These are phyloP conservation scores for Neoascia interrupta DNA, from an alignment of 2,888 invertebrate species.

Conservation along the genomic window DNA sequence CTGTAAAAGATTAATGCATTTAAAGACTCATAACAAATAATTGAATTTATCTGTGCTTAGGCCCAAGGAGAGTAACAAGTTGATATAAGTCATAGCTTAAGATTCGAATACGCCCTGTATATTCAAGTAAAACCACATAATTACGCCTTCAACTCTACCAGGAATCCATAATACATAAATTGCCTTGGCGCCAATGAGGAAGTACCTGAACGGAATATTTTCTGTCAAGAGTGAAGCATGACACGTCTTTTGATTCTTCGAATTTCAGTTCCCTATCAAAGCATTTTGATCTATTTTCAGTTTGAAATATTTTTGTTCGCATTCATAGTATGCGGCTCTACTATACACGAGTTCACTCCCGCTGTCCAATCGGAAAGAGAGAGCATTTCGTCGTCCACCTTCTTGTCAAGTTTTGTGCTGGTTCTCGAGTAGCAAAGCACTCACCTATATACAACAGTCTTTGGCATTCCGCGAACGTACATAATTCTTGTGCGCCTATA, in stretches of 20 bases:
- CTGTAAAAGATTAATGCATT: too few species aligned
- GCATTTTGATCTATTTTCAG: conserved; percentile 36
- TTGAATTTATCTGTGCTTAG: too few species aligned
- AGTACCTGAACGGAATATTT: too few species aligned
- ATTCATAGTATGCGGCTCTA: not conserved
- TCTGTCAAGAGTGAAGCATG: too few species aligned
- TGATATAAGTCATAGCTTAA: too few species aligned
- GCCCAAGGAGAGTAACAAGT: too few species aligned
- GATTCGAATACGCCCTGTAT: too few species aligned
- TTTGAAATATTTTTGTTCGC: conserved; percentile 38
- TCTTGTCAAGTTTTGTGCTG: conserved; percentile 41
- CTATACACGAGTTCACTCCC: not conserved
- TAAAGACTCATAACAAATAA: too few species aligned
- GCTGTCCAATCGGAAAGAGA: conserved; percentile 12
- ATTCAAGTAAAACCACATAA: too few species aligned
- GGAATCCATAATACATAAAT: too few species aligned
- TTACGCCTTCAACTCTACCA: too few species aligned
- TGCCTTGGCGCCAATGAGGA: too few species aligned
- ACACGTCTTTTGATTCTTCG: not conserved
- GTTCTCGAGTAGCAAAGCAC: not conserved
- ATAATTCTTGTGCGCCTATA: conserved; percentile 35
- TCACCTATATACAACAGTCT: conserved; percentile 57
- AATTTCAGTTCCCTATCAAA: conserved; percentile 46
- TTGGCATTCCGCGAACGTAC: conserved; percentile 53
- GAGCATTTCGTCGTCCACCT: conserved; percentile 54